Conservation (phyloP, 1,140 invertebrate species). For the Bombus vancouverensis region DNA sequence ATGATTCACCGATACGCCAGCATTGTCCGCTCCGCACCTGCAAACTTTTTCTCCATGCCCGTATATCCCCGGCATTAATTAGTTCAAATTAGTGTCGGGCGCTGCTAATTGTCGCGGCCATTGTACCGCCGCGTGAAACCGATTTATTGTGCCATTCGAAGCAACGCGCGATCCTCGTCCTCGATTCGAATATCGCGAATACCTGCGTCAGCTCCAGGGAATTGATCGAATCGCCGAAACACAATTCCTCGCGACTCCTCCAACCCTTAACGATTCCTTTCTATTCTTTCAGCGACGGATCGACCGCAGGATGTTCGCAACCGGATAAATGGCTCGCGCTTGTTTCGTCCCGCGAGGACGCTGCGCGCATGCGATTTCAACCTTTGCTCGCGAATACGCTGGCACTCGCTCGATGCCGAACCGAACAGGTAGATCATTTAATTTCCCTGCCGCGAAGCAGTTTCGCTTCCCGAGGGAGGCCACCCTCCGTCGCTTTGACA, state of each 20-base stretch:
- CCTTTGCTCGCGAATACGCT: neutral
- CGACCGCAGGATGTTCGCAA: neutral
- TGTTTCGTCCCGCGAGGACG: conserved; percentile 7
- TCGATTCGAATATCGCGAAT: conserved; percentile 42
- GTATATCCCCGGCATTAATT: conserved; percentile 59
- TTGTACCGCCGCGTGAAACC: conserved; percentile 64
- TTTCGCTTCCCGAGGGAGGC: conserved; percentile 11
- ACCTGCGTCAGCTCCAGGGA: conserved; percentile 6
- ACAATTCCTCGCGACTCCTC: conserved; percentile 26
- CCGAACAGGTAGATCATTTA: conserved; percentile 34
- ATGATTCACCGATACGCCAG: conserved; percentile 56
- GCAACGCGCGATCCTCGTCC: conserved; percentile 17
- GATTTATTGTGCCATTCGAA: conserved; percentile 62
- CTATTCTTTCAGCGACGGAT: neutral
- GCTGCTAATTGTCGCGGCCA: conserved; percentile 63
- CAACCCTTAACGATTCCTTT: conserved; percentile 46
- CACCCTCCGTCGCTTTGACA: conserved; percentile 9
- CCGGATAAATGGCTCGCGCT: conserved; percentile 39
- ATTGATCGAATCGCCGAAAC: conserved; percentile 45
- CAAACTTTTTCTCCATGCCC: conserved; percentile 53
- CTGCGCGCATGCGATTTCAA: neutral
- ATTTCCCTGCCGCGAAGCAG: conserved; percentile 12
- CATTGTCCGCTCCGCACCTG: conserved; percentile 42
- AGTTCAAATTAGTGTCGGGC: conserved; percentile 64
- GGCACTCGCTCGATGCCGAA: neutral